Evolutionary conservation across 1,140 invertebrate genomes (phyloP).

Genomic region (Cryptotermes secundus): DNA sequence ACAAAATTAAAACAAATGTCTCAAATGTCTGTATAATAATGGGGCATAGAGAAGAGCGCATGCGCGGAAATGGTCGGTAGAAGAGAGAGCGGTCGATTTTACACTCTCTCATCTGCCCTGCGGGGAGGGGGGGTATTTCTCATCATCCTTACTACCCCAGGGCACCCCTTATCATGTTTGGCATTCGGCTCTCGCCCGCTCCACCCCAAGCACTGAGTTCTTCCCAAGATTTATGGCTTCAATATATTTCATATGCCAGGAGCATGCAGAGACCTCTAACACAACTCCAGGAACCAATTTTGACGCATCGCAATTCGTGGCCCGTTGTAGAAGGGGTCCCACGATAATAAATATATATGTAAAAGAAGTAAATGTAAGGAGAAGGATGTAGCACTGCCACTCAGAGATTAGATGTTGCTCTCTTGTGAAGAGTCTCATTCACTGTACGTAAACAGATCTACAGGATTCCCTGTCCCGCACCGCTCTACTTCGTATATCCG

Average conservation of each 20-base stretch:
- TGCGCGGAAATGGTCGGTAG: no score
- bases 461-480: no score
- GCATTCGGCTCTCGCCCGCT: not conserved
- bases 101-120: no score
- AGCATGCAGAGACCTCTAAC: not conserved
- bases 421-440: not conserved
- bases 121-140: not conserved
- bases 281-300: not conserved
- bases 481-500: no score
- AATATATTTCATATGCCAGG: conserved; percentile 19
- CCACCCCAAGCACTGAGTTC: not conserved
- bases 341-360: not conserved
- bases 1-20: conserved; percentile 13
- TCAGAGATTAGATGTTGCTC: not conserved
- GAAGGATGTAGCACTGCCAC: not conserved
- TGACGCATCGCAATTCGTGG: not conserved
- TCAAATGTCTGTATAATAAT: conserved; percentile 9
- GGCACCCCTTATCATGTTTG: conserved; percentile 10
- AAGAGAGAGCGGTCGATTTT: no score
- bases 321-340: not conserved
- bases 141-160: not conserved
- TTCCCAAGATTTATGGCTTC: conserved; percentile 1
- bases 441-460: not conserved
- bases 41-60: not conserved
- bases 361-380: not conserved